These are phyloP conservation scores for Thelaira solivaga DNA, from an alignment of 2,888 invertebrate genomes.

Conservation along the genomic window DNA sequence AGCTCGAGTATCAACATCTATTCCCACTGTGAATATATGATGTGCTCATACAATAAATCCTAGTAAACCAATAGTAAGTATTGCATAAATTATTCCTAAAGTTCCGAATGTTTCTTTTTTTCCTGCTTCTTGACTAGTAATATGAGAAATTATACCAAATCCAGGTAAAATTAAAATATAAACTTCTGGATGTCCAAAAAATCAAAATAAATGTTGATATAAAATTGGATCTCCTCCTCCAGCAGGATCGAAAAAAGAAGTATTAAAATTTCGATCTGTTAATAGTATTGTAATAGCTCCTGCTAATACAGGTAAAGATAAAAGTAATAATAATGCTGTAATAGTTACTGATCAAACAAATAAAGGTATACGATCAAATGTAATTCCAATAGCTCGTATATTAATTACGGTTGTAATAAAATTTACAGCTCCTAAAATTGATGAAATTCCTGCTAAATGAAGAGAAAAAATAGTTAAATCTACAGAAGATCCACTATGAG, in stretches of 20 bases:
- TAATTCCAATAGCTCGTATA: slow-evolving; percentile 81
- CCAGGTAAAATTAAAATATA: slow-evolving; percentile 91
- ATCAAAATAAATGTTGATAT: slow-evolving; percentile 91
- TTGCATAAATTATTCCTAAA: too few relatives aligned
- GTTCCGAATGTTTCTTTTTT: too few relatives aligned
- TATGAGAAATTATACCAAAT: slow-evolving; percentile 89
- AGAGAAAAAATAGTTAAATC: slow-evolving; percentile 87
- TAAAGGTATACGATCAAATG: slow-evolving; percentile 82
- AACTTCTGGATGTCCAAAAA: slow-evolving; percentile 92
- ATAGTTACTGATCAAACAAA: slow-evolving; percentile 86
- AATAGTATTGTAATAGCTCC: slow-evolving; percentile 88
- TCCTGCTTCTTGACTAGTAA: slow-evolving; percentile 77
- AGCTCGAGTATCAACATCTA: slow-evolving; percentile 90
- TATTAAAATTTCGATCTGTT: slow-evolving; percentile 88
- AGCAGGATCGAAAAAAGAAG: slow-evolving; percentile 87
- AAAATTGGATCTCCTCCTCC: slow-evolving; percentile 89
- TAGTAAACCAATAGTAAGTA: slow-evolving; percentile 78
- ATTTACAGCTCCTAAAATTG: slow-evolving; percentile 87
- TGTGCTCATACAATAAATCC: slow-evolving; percentile 92
- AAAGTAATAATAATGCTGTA: slow-evolving; percentile 81
- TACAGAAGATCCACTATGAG: slow-evolving; percentile 83
- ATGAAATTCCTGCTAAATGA: slow-evolving; percentile 85
- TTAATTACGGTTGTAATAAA: slow-evolving; percentile 88
- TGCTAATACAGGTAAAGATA: slow-evolving; percentile 86
- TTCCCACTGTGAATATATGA: slow-evolving; percentile 90